Conservation (phyloP, 2,797 vertebrate species). For the Anguilla obscura region DNA sequence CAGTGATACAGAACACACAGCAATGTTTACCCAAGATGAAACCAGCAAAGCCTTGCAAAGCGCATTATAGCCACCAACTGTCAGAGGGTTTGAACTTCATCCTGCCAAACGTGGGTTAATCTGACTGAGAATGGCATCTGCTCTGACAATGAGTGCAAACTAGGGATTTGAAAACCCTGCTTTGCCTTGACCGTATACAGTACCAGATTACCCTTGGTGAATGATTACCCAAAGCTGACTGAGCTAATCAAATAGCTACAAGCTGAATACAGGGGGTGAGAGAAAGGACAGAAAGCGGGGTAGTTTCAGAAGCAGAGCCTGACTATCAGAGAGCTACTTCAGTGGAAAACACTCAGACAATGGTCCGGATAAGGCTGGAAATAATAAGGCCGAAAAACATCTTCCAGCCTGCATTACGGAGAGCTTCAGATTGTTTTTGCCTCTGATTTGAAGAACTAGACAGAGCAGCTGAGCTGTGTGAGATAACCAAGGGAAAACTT, state of each 20-base stretch:
- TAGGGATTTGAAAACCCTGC: not conserved
- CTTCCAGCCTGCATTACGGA: not conserved
- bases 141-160: not conserved
- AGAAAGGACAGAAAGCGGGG: not conserved
- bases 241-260: constrained; percentile 47
- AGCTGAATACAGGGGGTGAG: constrained; percentile 48
- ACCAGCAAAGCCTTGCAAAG: not conserved
- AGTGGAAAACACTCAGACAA: not conserved
- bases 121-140: constrained; percentile 7
- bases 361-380: not conserved
- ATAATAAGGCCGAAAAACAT: not conserved
- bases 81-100: constrained; percentile 11
- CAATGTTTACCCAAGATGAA: constrained; percentile 10
- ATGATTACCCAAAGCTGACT: constrained; percentile 63
- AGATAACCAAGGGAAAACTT: constrained; percentile 49
- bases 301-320: not conserved
- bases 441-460: not conserved
- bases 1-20: not conserved
- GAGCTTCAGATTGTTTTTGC: not conserved
- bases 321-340: not conserved
- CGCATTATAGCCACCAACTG: not conserved
- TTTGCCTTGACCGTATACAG: constrained; percentile 16
- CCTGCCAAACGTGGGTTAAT: not conserved
- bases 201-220: constrained; percentile 42
- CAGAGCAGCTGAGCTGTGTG: not conserved